Evolutionary conservation across 2,888 invertebrate species (phyloP), one percentile per base, ranked within the genome.

Genomic region (Cyaniris semiargus): DNA sequence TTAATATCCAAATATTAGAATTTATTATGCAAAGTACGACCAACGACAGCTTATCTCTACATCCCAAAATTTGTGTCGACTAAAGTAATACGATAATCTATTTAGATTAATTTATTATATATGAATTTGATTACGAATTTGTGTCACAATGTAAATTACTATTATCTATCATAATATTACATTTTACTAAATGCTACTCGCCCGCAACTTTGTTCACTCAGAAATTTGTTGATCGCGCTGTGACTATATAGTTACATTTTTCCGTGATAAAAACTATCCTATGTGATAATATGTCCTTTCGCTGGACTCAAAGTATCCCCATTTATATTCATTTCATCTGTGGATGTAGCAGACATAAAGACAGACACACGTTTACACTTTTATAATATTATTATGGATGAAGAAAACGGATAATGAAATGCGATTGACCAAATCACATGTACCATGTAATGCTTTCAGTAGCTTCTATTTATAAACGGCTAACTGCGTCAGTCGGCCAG

Each of bases 371-470:
- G 34, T 34, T 34, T 34, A 8, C 34, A 34, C 34, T 7, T 34
- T 34, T 34, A 34, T 34, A 34, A 34, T 34, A 34, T 34, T 34
- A 34, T 6, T 34, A 21, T 60, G 21, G 3, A 2, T 15, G 15
- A 13, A 31, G 15, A 66, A 31, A 66, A 18, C 27, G 31, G 27
- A 66, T 66, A 27, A 31, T 23, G 60, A 23, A 60, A 21, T 60
- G 27, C 15, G 5, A 66, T 66, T 66, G 13, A 66, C 66, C 66
- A 66, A 66, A 66, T 66, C 66, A 31, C 66, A 66, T 66, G 27
- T 66, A 66, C 27, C 6, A 27, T 66, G 66, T 66, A 66, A 66
- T 66, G 66, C 27, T 13, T 66, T 66, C 60, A 13, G 23, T 60
- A 8, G 10, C 58, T 23, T 58, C 66, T 66, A 66, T 66, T 66